Evolutionary conservation across 2,797 vertebrate genomes (phyloP).

Genomic region (Premnoplex brunnescens): DNA sequence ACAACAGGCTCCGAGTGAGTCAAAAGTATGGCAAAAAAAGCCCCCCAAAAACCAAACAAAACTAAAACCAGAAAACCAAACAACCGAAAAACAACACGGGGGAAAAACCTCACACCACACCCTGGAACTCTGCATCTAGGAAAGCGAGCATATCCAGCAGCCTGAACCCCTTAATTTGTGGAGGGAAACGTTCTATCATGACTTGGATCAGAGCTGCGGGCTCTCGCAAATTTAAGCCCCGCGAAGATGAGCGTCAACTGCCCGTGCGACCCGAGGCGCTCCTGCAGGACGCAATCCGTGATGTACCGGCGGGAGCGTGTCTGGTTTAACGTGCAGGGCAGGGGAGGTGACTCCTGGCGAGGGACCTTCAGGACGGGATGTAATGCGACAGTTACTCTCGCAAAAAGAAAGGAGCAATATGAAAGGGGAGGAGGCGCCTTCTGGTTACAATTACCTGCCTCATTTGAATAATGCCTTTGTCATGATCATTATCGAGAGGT

Average conservation of each 20-base stretch:
- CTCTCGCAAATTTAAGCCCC: background rate
- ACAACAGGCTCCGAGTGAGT: slow-evolving; percentile 25
- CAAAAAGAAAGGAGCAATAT: background rate
- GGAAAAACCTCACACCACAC: rapidly evolving
- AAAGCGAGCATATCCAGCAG: background rate
- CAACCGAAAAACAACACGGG: background rate
- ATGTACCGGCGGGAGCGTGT: background rate
- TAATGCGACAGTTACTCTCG: background rate
- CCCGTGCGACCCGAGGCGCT: background rate
- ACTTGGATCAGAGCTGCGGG: background rate
- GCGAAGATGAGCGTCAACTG: background rate
- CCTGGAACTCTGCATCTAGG: background rate
- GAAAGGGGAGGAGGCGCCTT: slow-evolving; percentile 12
- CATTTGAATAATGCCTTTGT: slow-evolving; percentile 79
- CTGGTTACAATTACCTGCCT: slow-evolving; percentile 80
- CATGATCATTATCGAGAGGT: slow-evolving; percentile 70
- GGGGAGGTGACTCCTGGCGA: background rate
- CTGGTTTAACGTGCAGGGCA: background rate
- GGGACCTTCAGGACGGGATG: background rate
- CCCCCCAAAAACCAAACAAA: background rate
- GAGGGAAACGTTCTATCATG: background rate
- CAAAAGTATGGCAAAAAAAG: background rate
- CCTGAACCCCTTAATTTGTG: background rate
- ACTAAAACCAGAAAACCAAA: background rate
- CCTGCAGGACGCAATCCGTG: too few relatives aligned